Conservation (phyloP, 2,888 invertebrate genomes). For the Zygothrica quintamaculata region DNA sequence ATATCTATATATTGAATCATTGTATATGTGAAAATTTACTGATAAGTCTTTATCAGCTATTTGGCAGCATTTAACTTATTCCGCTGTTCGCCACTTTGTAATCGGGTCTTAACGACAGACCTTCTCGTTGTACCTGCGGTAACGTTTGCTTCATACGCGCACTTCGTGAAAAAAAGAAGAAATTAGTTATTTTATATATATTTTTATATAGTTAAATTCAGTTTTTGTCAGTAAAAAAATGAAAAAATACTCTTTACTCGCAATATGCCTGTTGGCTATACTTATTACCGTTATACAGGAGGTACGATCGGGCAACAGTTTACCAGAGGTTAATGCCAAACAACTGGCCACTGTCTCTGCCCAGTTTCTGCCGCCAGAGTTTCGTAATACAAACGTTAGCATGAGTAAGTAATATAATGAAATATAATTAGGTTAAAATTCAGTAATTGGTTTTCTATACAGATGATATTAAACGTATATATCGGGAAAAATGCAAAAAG, state of each 20-base stretch:
- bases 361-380: constrained; percentile 79
- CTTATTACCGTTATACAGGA: constrained; percentile 58
- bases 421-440: neutral
- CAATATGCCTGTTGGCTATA: constrained; percentile 56
- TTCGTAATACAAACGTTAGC: constrained; percentile 76
- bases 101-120: constrained; percentile 12
- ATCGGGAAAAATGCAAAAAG: constrained; percentile 89
- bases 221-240: too few species aligned
- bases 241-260: constrained; percentile 61
- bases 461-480: constrained; percentile 86
- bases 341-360: constrained; percentile 73
- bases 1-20: too few species aligned
- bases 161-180: too few species aligned
- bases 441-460: neutral
- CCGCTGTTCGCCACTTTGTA: constrained; percentile 27
- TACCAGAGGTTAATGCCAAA: constrained; percentile 31
- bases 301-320: constrained; percentile 52
- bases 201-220: too few species aligned
- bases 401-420: constrained; percentile 59
- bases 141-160: too few species aligned
- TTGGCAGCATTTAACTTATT: neutral
- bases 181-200: constrained; percentile 6
- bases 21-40: too few species aligned
- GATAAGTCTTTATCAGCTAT: constrained; percentile 1
- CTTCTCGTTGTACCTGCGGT: constrained; percentile 26